Conservation (phyloP, 2,113 vertebrate genomes). For the Hystrix cristata region DNA sequence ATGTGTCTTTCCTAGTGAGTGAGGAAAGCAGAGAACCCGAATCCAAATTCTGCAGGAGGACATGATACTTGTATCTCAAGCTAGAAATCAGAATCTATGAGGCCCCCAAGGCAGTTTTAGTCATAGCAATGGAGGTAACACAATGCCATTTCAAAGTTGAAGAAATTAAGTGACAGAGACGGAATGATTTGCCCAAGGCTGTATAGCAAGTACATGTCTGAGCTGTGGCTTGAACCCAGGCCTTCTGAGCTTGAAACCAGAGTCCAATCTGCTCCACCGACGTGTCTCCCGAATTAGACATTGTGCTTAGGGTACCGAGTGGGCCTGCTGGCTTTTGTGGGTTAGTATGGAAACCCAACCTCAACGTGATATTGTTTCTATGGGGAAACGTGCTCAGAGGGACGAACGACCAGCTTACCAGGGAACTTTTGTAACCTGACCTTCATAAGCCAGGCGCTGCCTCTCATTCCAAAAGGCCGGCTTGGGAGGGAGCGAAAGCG, state of each 20-base stretch:
- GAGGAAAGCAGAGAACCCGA: conserved; percentile 21
- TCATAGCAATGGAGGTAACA: neutral
- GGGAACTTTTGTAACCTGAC: conserved; percentile 67
- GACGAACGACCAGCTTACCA: conserved; percentile 74
- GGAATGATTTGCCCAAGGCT: neutral
- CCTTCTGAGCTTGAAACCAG: conserved; percentile 35
- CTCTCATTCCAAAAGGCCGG: conserved; percentile 35
- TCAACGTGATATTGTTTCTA: conserved; percentile 70
- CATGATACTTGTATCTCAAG: neutral
- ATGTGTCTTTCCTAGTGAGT: neutral
- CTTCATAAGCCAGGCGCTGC: neutral
- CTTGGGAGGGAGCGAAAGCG: neutral
- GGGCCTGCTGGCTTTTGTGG: neutral
- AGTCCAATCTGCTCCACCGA: neutral
- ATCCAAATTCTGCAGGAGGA: conserved; percentile 5
- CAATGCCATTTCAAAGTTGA: conserved; percentile 49
- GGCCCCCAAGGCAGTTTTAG: conserved; percentile 22
- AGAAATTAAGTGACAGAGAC: conserved; percentile 27
- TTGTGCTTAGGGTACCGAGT: neutral
- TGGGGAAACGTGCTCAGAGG: conserved; percentile 67
- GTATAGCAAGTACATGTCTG: neutral
- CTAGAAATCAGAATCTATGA: conserved; percentile 23
- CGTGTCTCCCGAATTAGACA: neutral
- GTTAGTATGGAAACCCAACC: conserved; percentile 28
- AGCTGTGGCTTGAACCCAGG: neutral